phyloP scores from a whole-genome alignment of 2,113 vertebrate genomes.

The Corydoras maculifer region DNA sequence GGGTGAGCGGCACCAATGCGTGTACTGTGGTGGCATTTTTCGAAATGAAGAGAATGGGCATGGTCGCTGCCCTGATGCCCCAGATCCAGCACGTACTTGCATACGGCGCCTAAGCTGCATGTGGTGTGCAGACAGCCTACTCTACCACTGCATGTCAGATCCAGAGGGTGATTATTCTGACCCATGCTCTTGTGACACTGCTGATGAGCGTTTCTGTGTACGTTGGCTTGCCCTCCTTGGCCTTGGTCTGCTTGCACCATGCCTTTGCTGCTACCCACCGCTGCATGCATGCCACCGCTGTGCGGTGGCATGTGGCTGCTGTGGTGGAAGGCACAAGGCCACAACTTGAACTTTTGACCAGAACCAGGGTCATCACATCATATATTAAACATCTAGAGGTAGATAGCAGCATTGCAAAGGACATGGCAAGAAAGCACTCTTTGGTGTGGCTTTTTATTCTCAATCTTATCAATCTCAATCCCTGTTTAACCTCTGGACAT shows the following conservation, averaged over 20 bases:
- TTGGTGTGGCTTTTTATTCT: constrained; percentile 4
- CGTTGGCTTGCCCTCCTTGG: constrained; percentile 92
- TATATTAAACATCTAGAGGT: constrained; percentile 63
- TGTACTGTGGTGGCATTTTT: constrained; percentile 93
- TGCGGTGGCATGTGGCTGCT: constrained; percentile 86
- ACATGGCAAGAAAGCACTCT: constrained; percentile 6
- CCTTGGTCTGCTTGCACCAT: constrained; percentile 89
- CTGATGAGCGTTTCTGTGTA: constrained; percentile 87
- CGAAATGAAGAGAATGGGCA: constrained; percentile 80
- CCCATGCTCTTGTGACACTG: constrained; percentile 92
- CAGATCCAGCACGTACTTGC: constrained; percentile 82
- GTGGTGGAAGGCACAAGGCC: constrained; percentile 86
- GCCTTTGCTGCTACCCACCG: constrained; percentile 97
- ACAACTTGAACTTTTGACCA: constrained; percentile 52
- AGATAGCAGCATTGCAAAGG: constrained; percentile 32
- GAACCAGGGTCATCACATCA: background rate
- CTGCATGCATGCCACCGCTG: constrained; percentile 91
- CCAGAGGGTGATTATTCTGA: constrained; percentile 97
- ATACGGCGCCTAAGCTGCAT: constrained; percentile 92
- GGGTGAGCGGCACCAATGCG: constrained; percentile 80
- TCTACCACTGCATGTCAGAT: constrained; percentile 99
- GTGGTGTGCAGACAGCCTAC: constrained; percentile 97
- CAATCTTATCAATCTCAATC: constrained; percentile 17
- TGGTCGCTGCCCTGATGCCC: constrained; percentile 90
- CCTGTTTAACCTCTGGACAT: constrained; percentile 11